These are phyloP conservation scores for Danaus chrysippus DNA, from an alignment of 2,888 invertebrate species.

Conservation along the genomic window DNA sequence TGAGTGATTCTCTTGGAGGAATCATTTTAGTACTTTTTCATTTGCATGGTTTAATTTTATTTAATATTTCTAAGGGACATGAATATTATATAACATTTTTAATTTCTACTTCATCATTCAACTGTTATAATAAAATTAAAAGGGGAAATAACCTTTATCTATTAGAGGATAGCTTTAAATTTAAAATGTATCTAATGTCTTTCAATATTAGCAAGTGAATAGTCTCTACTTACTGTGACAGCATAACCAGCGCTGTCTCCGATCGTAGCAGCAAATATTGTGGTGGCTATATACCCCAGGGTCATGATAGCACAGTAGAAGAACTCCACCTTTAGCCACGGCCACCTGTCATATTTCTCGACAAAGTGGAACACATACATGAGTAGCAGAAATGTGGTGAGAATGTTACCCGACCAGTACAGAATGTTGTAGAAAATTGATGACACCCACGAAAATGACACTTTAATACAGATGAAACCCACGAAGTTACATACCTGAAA, in stretches of 20 bases:
- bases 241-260: constrained; percentile 80
- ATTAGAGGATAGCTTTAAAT: too few species aligned
- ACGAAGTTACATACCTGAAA: constrained; percentile 83
- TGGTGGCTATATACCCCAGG: constrained; percentile 85
- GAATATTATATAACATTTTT: too few species aligned
- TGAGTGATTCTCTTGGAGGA: too few species aligned
- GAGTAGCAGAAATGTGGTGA: constrained; percentile 84
- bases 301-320: constrained; percentile 84
- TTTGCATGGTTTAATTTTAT: too few species aligned
- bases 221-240: constrained; percentile 83
- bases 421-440: constrained; percentile 88
- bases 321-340: constrained; percentile 91
- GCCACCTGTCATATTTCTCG: constrained; percentile 88
- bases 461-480: constrained; percentile 90
- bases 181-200: too few species aligned
- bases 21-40: too few species aligned
- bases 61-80: too few species aligned
- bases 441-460: constrained; percentile 80
- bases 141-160: too few species aligned
- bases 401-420: constrained; percentile 88
- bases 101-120: too few species aligned
- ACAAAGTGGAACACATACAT: constrained; percentile 91
- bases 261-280: constrained; percentile 83
- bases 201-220: too few species aligned
- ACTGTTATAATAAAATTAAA: too few species aligned